Conservation (phyloP, 1,140 invertebrate species). For the Pseudomyrmex pallidus region DNA sequence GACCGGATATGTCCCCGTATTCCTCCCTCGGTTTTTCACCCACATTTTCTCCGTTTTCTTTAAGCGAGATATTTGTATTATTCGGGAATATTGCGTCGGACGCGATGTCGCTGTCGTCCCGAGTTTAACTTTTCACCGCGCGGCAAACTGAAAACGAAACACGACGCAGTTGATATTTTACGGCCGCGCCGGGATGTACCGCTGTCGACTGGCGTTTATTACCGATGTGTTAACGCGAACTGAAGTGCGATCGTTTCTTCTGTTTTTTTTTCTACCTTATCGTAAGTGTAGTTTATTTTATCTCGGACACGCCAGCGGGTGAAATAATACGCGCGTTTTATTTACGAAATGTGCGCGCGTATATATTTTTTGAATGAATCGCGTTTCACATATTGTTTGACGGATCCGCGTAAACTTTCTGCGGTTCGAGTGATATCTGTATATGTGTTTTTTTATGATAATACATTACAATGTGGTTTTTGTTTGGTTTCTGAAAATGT, state of each 20-base stretch:
- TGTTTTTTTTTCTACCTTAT: background rate
- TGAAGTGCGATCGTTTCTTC: constrained; percentile 7
- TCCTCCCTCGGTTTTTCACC: background rate
- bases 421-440: no score
- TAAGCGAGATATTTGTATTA: constrained; percentile 56
- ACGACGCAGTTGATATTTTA: constrained; percentile 54
- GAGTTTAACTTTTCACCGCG: constrained; percentile 48
- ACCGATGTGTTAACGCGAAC: constrained; percentile 27
- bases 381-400: no score
- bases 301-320: background rate
- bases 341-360: no score
- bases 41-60: constrained; percentile 1
- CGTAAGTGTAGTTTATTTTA: constrained; percentile 4
- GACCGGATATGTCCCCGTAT: constrained; percentile 18
- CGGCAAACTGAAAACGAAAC: constrained; percentile 32
- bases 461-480: no score
- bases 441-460: no score
- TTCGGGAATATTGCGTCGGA: constrained; percentile 25
- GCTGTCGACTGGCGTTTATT: constrained; percentile 42
- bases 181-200: constrained; percentile 6
- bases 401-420: no score
- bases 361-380: no score
- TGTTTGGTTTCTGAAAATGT: no score
- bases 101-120: constrained; percentile 42
- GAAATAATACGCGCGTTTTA: no score